These are phyloP conservation scores for Sebastes hopkinsi DNA, from an alignment of 2,797 vertebrate species.

Conservation along the genomic window DNA sequence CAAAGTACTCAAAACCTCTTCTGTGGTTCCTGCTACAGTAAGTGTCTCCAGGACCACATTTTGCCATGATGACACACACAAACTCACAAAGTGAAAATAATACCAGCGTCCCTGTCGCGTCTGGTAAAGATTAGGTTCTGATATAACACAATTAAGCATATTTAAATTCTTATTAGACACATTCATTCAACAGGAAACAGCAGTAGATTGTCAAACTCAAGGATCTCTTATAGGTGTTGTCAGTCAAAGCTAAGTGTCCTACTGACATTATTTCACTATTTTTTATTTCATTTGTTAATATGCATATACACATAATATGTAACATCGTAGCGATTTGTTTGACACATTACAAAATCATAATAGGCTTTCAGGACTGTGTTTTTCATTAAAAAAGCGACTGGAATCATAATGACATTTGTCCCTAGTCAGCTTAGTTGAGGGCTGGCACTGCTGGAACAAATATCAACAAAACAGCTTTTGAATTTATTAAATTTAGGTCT, in stretches of 20 bases:
- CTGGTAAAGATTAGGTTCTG: slow-evolving; percentile 28
- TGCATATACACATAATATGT: background rate
- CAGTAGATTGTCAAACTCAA: background rate
- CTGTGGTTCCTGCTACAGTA: background rate
- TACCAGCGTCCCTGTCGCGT: background rate
- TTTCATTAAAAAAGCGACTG: slow-evolving; percentile 49
- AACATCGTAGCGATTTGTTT: slow-evolving; percentile 13
- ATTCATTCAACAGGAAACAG: slow-evolving; percentile 51
- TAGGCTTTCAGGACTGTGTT: slow-evolving; percentile 31
- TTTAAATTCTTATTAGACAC: slow-evolving; percentile 43
- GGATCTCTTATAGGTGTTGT: background rate
- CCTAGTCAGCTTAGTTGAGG: slow-evolving; percentile 8
- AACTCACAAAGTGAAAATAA: background rate
- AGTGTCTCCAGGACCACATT: background rate
- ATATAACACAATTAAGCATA: slow-evolving; percentile 49
- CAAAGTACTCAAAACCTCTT: background rate
- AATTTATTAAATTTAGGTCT: slow-evolving; percentile 41
- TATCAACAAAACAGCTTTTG: slow-evolving; percentile 47
- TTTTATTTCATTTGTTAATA: slow-evolving; percentile 5
- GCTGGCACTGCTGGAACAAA: slow-evolving; percentile 31
- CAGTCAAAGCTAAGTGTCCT: background rate
- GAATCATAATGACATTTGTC: slow-evolving; percentile 33
- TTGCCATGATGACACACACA: background rate
- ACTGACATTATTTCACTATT: background rate
- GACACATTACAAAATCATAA: slow-evolving; percentile 11